Base-by-base conservation (phyloP, 2,113 vertebrate genomes). In the Galeopterus variegatus region DNA sequence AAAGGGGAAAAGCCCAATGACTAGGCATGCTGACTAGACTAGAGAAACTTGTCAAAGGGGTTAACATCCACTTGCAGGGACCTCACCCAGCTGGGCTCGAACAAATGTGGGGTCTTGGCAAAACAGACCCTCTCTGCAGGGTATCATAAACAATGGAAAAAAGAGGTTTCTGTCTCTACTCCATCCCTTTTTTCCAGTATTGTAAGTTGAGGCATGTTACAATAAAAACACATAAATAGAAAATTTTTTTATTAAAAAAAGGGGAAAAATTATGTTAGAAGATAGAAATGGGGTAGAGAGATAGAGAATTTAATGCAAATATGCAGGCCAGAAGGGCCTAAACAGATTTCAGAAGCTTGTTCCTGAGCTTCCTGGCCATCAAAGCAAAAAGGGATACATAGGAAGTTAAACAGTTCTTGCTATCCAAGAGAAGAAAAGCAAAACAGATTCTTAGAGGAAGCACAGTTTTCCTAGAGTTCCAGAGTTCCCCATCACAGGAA, bases 1-100 rank as follows among this genome's bases (percentile, higher is more conserved):
- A 64, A 36, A 50, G n/a, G 11, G 58, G 69, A 96, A 97, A 91
- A 88, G 17, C 41, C 93, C 88, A 79, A 1, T 95, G 81, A 96
- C 67, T 77, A 92, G 83, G 50, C 28, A 23, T 26, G 64, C 69
- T 50, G 21, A 69, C 6, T 26, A 13, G 33, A 58, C 13, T 0
- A 54, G n/a, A 36, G 45, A 85, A 85, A 72, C 26, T 31, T 28
- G 10, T 93, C 94, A 45, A 2, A 2, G 48, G 17, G 50, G 62
- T 54, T 12, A 50, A 73, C 24, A 21, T 13, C 50, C 19, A 72
- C 54, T 18, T 58, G 75, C 3, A 0, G 54, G 72, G n/a, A 87
- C 6, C 9, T 15, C 1, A 41, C 23, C 17, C 45, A 31, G 0
- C 4, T 9, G 28, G 13, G 8, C 33, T 79, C 60, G 3, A 69